Evolutionary conservation across 2,797 vertebrate genomes (phyloP).

Genomic region (Falco naumanni): DNA sequence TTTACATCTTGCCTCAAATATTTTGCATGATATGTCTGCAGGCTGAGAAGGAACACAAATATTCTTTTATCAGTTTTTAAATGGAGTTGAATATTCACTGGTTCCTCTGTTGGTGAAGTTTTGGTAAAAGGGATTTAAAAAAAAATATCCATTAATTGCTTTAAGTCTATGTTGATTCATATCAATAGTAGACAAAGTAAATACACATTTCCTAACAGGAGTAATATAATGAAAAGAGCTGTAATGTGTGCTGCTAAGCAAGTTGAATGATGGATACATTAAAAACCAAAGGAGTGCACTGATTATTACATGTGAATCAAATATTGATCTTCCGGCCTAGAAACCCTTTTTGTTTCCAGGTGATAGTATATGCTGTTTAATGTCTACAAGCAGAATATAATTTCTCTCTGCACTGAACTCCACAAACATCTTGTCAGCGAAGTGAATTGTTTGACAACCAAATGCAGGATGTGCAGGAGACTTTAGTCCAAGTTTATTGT

Average conservation of each 20-base stretch:
- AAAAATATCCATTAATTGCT: background rate
- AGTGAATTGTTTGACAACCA: slow-evolving; percentile 33
- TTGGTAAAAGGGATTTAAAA: background rate
- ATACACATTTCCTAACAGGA: background rate
- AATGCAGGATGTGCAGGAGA: slow-evolving; percentile 3
- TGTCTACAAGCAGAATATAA: background rate
- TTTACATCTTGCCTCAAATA: background rate
- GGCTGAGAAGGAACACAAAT: background rate
- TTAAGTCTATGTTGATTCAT: background rate
- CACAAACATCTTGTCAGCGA: slow-evolving; percentile 3
- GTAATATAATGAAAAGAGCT: background rate
- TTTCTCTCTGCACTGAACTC: background rate
- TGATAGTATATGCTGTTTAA: background rate
- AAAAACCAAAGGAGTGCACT: background rate
- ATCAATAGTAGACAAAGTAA: background rate
- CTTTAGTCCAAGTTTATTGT: slow-evolving; percentile 22
- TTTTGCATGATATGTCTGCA: background rate
- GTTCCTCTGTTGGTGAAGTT: background rate
- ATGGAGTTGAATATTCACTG: background rate
- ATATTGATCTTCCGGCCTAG: background rate
- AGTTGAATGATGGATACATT: background rate
- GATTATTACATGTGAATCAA: background rate
- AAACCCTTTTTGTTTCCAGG: background rate
- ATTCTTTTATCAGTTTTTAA: background rate
- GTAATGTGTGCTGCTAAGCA: background rate